These are phyloP conservation scores for Campaea margaritaria DNA, from an alignment of 2,888 invertebrate genomes.

Conservation along the genomic window DNA sequence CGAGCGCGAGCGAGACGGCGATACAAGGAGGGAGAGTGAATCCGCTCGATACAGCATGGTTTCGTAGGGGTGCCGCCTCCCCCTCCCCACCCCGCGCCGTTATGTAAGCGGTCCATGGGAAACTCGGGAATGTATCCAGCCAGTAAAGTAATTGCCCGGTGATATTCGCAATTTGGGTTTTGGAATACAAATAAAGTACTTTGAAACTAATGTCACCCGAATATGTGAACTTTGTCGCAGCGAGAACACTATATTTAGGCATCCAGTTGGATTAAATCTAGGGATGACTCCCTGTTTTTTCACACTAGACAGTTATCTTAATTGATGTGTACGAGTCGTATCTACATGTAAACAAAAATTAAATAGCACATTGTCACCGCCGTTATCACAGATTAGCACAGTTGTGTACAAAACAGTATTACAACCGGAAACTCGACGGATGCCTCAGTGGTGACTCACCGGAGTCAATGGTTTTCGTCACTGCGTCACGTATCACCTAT, in stretches of 20 bases:
- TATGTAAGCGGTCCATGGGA: conserved; percentile 60
- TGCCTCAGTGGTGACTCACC: conserved; percentile 45
- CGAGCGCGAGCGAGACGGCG: conserved; percentile 42
- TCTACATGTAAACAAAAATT: too few relatives aligned
- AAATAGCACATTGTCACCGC: too few relatives aligned
- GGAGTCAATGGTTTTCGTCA: conserved; percentile 38
- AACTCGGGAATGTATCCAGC: conserved; percentile 57
- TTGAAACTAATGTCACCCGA: neutral
- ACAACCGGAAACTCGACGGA: conserved; percentile 44
- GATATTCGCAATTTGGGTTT: conserved; percentile 55
- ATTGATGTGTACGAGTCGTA: too few relatives aligned
- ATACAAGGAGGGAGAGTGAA: conserved; percentile 55
- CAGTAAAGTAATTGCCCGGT: conserved; percentile 61
- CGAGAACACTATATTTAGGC: too few relatives aligned
- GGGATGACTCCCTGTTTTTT: too few relatives aligned
- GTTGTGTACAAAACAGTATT: conserved; percentile 7
- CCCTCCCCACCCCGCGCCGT: conserved; percentile 52
- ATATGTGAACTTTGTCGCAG: too few relatives aligned
- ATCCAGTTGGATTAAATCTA: too few relatives aligned
- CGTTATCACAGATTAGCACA: neutral
- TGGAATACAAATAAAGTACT: conserved; percentile 3
- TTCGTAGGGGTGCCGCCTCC: conserved; percentile 60
- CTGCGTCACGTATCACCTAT: conserved; percentile 9
- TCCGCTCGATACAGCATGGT: conserved; percentile 56
- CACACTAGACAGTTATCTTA: too few relatives aligned